A percentile compares a stretch with the other conserved stretches of the same genome.
Conservation (phyloP, 2,113 vertebrate species). For the Procavia capensis region DNA sequence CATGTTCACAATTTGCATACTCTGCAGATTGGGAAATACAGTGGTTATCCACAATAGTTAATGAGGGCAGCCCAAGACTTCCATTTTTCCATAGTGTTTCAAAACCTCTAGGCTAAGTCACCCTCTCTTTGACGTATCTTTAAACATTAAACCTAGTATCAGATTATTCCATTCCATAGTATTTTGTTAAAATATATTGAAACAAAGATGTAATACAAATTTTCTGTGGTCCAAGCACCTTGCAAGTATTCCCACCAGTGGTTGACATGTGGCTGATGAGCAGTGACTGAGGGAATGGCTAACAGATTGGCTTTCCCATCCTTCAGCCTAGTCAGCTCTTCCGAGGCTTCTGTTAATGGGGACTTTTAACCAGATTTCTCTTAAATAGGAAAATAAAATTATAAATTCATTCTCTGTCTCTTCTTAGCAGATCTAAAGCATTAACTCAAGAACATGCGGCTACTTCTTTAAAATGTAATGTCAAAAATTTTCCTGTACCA, state of each 20-base stretch:
- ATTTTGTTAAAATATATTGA: constrained; percentile 69
- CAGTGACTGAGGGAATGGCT: constrained; percentile 17
- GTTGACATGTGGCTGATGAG: background rate
- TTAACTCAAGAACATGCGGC: background rate
- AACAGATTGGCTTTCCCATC: constrained; percentile 39
- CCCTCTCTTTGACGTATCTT: constrained; percentile 76
- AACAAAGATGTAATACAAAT: constrained; percentile 50
- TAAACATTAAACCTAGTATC: constrained; percentile 75
- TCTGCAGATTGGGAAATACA: constrained; percentile 74
- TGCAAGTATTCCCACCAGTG: constrained; percentile 51
- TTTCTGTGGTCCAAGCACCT: constrained; percentile 68
- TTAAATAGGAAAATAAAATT: constrained; percentile 38
- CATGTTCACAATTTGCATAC: constrained; percentile 72
- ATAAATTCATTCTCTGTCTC: background rate
- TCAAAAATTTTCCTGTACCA: background rate
- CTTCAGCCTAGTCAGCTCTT: constrained; percentile 50
- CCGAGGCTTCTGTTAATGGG: constrained; percentile 18
- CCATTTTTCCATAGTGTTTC: constrained; percentile 73
- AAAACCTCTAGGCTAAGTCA: constrained; percentile 80
- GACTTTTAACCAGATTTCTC: constrained; percentile 48
- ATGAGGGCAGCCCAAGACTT: constrained; percentile 66
- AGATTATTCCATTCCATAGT: constrained; percentile 70
- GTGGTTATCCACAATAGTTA: constrained; percentile 81
- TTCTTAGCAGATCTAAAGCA: background rate
- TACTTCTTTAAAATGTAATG: background rate